These are phyloP conservation scores for Phorcus lineatus DNA, from an alignment of 2,888 invertebrate genomes.

Conservation along the genomic window DNA sequence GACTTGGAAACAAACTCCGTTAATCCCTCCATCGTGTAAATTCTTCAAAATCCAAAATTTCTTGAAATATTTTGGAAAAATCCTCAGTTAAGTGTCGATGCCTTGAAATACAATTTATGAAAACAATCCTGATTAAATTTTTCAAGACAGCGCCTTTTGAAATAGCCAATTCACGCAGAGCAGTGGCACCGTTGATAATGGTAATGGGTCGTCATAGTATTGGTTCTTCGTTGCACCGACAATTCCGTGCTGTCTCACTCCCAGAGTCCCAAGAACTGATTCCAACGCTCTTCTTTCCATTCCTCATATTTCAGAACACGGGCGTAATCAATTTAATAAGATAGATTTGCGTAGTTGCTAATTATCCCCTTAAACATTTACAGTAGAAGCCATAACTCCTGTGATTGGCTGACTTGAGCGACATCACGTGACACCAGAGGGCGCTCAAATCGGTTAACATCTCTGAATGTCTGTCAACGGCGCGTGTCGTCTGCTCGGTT, in stretches of 20 bases:
- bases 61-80: too few species aligned
- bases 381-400: slow-evolving; percentile 32
- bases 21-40: slow-evolving; percentile 61
- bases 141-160: too few species aligned
- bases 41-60: background rate
- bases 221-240: too few species aligned
- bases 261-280: too few species aligned
- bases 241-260: too few species aligned
- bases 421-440: slow-evolving; percentile 16
- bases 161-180: too few species aligned
- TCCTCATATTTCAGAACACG: background rate
- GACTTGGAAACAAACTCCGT: slow-evolving; percentile 69
- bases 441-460: background rate
- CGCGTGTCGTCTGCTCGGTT: background rate
- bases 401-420: slow-evolving; percentile 31
- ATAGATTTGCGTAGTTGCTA: slow-evolving; percentile 38
- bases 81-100: too few species aligned
- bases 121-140: too few species aligned
- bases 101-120: too few species aligned
- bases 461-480: background rate
- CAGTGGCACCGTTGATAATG: too few species aligned
- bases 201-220: too few species aligned
- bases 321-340: slow-evolving; percentile 40
- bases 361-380: slow-evolving; percentile 41
- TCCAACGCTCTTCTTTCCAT: background rate